These are phyloP conservation scores for Notothenia rossii DNA, from an alignment of 2,113 vertebrate species.

Conservation along the genomic window DNA sequence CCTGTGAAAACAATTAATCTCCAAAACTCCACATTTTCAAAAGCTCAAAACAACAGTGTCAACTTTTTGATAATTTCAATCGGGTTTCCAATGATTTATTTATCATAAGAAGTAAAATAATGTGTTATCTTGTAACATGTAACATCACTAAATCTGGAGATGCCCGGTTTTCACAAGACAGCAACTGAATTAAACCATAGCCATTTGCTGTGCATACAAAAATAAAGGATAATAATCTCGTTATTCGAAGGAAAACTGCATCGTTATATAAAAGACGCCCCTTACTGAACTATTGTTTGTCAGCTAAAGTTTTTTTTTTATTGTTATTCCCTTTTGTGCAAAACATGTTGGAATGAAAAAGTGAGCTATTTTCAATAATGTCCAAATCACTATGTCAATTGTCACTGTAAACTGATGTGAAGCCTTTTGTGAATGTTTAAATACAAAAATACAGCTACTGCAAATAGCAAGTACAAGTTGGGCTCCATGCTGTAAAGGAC, in stretches of 20 bases:
- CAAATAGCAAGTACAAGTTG: not conserved
- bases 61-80: not conserved
- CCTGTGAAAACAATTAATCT: not conserved
- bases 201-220: not conserved
- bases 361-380: conserved; percentile 20
- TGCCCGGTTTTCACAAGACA: not conserved
- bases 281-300: conserved; percentile 18
- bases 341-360: conserved; percentile 45
- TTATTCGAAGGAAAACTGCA: not conserved
- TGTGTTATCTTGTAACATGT: not conserved
- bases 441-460: conserved; percentile 71
- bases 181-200: not conserved
- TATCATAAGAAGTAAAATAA: too few relatives aligned
- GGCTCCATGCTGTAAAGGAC: conserved; percentile 36
- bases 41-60: not conserved
- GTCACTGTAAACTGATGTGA: conserved; percentile 62
- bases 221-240: not conserved
- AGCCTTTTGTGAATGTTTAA: conserved; percentile 62
- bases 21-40: not conserved
- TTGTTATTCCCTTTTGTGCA: conserved; percentile 15
- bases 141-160: not conserved
- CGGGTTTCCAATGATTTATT: not conserved
- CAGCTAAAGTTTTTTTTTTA: conserved; percentile 1
- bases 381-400: conserved; percentile 72
- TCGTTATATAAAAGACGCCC: not conserved